These are phyloP conservation scores for Stictocephala bisonia DNA, from an alignment of 2,888 invertebrate genomes.

Conservation along the genomic window DNA sequence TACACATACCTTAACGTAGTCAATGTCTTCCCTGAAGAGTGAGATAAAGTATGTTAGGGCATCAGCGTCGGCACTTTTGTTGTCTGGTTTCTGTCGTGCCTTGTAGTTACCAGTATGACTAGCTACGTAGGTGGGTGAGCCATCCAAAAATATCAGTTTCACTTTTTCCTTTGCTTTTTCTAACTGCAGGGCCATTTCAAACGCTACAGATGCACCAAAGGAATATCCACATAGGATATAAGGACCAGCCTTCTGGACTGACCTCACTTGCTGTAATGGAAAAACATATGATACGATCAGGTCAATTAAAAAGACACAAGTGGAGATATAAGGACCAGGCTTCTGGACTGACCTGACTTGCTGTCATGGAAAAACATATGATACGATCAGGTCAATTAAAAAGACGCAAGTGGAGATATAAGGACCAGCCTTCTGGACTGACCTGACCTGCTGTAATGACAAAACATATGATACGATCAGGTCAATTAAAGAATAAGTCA, in stretches of 20 bases:
- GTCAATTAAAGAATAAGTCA: too few relatives aligned
- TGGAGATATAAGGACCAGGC: constrained; percentile 85
- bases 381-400: too few relatives aligned
- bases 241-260: constrained; percentile 82
- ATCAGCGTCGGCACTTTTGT: constrained; percentile 65
- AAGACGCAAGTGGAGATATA: too few relatives aligned
- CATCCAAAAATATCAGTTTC: constrained; percentile 86
- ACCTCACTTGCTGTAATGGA: constrained; percentile 74
- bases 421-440: constrained; percentile 82
- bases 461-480: too few relatives aligned
- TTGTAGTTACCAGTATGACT: constrained; percentile 79
- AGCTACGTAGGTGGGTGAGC: constrained; percentile 85
- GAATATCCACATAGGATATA: constrained; percentile 95
- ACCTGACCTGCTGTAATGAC: constrained; percentile 74
- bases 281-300: too few relatives aligned
- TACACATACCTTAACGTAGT: constrained; percentile 76
- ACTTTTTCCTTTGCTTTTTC: constrained; percentile 69
- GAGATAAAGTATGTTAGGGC: constrained; percentile 86
- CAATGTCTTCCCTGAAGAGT: constrained; percentile 76
- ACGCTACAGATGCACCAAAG: constrained; percentile 93
- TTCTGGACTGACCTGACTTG: constrained; percentile 82
- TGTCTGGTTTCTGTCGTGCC: constrained; percentile 66
- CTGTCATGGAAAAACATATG: too few relatives aligned
- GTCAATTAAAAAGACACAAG: too few relatives aligned
- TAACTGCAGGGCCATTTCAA: constrained; percentile 92